phyloP scores from a whole-genome alignment of 2,888 invertebrate genomes.

The Drosophila infuscata region DNA sequence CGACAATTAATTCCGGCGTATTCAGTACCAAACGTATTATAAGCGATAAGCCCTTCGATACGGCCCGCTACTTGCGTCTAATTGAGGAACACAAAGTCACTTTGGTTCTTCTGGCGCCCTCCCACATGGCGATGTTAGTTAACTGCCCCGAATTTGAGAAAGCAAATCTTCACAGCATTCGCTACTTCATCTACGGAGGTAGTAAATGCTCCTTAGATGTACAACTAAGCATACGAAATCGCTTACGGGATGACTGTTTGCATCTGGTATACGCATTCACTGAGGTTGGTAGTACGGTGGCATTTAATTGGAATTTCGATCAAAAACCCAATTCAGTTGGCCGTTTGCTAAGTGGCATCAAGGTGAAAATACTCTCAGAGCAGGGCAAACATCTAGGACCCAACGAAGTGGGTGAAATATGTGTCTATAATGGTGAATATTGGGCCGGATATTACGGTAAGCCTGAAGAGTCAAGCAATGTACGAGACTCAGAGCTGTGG shows the following conservation, averaged over 20 bases:
- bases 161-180: slow-evolving; percentile 61
- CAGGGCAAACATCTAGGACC: slow-evolving; percentile 60
- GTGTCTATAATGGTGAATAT: slow-evolving; percentile 46
- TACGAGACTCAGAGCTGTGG: slow-evolving; percentile 76
- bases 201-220: slow-evolving; percentile 63
- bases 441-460: slow-evolving; percentile 83
- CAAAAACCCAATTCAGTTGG: too few species aligned
- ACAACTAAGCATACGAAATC: slow-evolving; percentile 62
- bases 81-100: background rate
- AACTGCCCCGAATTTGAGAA: slow-evolving; percentile 56
- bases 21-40: background rate
- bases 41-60: background rate
- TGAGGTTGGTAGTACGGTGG: slow-evolving; percentile 59
- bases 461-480: slow-evolving; percentile 57
- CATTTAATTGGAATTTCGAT: background rate
- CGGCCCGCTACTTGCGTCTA: background rate
- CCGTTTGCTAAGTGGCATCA: slow-evolving; percentile 14
- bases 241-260: slow-evolving; percentile 61
- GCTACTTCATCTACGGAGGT: slow-evolving; percentile 63
- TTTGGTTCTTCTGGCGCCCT: background rate
- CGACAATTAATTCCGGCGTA: background rate
- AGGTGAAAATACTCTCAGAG: slow-evolving; percentile 74
- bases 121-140: slow-evolving; percentile 60
- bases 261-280: slow-evolving; percentile 73
- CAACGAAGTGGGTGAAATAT: slow-evolving; percentile 66